Conservation (phyloP, 1,140 invertebrate species). For the Dufourea novaeangliae region DNA sequence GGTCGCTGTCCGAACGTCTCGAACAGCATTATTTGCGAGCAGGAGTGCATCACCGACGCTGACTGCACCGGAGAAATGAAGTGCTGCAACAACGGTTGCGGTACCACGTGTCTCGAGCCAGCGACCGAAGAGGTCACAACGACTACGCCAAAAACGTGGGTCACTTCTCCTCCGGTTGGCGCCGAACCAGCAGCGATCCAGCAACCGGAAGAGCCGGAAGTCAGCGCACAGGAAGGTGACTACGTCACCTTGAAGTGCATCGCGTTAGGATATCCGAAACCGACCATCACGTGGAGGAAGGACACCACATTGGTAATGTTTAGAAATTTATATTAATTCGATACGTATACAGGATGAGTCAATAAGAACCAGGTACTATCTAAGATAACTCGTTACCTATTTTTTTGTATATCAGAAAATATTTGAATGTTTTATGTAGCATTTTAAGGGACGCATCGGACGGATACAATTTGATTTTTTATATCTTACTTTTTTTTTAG, state of each 20-base stretch:
- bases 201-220: constrained; percentile 83
- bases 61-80: constrained; percentile 90
- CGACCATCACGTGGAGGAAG: constrained; percentile 89
- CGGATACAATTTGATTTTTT: too few relatives aligned
- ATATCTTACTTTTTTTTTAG: too few relatives aligned
- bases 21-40: constrained; percentile 83
- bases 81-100: constrained; percentile 91
- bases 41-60: constrained; percentile 90
- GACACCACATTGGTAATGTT: constrained; percentile 86
- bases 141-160: constrained; percentile 59
- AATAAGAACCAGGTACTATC: too few relatives aligned
- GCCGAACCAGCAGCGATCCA: constrained; percentile 74
- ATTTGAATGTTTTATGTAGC: too few relatives aligned
- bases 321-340: too few relatives aligned
- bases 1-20: constrained; percentile 87
- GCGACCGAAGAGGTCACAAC: constrained; percentile 66
- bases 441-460: too few relatives aligned
- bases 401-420: too few relatives aligned
- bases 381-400: too few relatives aligned
- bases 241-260: constrained; percentile 88
- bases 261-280: constrained; percentile 88
- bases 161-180: constrained; percentile 71
- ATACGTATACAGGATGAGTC: too few relatives aligned
- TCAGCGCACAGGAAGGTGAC: constrained; percentile 87
- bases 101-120: constrained; percentile 86